These are phyloP conservation scores for Phortica variegata DNA, from an alignment of 1,140 invertebrate genomes.

Conservation along the genomic window DNA sequence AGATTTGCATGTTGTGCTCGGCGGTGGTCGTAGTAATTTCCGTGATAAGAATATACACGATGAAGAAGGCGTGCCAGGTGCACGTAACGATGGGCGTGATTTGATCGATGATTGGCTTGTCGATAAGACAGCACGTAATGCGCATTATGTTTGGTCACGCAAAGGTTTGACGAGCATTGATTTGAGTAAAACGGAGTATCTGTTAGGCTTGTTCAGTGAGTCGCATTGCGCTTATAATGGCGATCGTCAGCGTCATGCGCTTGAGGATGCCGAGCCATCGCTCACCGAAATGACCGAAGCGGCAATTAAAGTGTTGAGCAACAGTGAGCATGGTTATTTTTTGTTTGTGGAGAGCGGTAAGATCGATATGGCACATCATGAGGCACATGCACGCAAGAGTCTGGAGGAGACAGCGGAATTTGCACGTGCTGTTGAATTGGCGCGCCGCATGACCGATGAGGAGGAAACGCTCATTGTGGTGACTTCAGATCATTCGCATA, in stretches of 20 bases:
- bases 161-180: constrained; percentile 65
- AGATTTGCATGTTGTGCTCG: constrained; percentile 66
- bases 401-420: constrained; percentile 77
- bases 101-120: constrained; percentile 69
- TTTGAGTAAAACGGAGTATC: constrained; percentile 65
- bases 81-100: constrained; percentile 62
- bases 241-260: constrained; percentile 57
- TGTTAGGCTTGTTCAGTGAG: constrained; percentile 66
- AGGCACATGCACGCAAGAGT: constrained; percentile 72
- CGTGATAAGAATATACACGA: constrained; percentile 62
- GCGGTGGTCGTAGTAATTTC: constrained; percentile 73
- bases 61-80: constrained; percentile 66
- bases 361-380: constrained; percentile 84
- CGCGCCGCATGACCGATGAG: constrained; percentile 66
- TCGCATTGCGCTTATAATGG: constrained; percentile 58
- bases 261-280: constrained; percentile 62
- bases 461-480: constrained; percentile 77
- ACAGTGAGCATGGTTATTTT: constrained; percentile 83
- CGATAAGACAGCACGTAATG: constrained; percentile 61
- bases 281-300: constrained; percentile 81
- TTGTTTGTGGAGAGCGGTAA: constrained; percentile 84
- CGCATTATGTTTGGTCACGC: constrained; percentile 67
- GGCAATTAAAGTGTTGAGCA: constrained; percentile 75
- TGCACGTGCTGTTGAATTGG: constrained; percentile 70
- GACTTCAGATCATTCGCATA: constrained; percentile 81